These are phyloP conservation scores for Rotaria magnacalcarata DNA, from an alignment of 2,888 invertebrate species.

Conservation along the genomic window DNA sequence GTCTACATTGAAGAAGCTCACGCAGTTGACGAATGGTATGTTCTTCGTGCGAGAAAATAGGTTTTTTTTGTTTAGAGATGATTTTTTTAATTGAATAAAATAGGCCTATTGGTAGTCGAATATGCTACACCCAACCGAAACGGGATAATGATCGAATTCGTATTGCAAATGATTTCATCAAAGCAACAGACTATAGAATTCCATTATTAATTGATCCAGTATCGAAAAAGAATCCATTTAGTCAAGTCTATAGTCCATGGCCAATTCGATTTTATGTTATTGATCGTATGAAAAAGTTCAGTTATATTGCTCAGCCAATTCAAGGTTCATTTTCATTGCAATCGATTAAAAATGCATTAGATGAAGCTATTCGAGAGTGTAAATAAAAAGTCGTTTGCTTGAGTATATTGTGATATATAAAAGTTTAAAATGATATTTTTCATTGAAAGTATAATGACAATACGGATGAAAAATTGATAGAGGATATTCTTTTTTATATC, in stretches of 20 bases:
- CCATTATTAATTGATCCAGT: neutral
- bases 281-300: neutral
- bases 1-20: constrained; percentile 14
- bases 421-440: constrained; percentile 2
- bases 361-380: neutral
- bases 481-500: neutral
- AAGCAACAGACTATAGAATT: neutral
- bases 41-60: too few species aligned
- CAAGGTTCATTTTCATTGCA: neutral
- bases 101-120: neutral
- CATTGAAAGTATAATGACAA: neutral
- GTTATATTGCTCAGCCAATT: neutral
- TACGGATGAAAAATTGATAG: neutral
- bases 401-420: neutral
- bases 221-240: neutral
- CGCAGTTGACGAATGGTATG: neutral
- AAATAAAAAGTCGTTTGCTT: neutral
- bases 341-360: neutral
- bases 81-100: too few species aligned
- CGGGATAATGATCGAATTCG: neutral
- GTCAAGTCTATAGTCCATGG: neutral
- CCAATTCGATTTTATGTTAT: neutral
- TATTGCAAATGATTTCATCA: neutral
- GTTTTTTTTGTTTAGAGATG: too few species aligned
- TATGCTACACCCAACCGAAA: neutral